These are phyloP conservation scores for Drosophila littoralis DNA, from an alignment of 1,140 invertebrate species.

Conservation along the genomic window DNA sequence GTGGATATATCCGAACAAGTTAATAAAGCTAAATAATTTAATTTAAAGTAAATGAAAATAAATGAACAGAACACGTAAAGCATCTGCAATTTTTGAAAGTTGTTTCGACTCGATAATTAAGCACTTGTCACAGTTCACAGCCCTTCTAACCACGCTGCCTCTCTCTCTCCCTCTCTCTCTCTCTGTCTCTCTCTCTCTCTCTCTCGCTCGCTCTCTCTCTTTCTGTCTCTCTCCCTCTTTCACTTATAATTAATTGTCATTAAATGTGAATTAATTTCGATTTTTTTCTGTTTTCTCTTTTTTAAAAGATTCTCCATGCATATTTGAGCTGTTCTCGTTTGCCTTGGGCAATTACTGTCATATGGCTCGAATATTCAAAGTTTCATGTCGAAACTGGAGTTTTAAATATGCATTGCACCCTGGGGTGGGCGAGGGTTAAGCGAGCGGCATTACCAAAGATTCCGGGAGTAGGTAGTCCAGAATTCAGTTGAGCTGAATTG, in stretches of 20 bases:
- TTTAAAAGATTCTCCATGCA: background rate
- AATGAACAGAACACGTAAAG: too few relatives aligned
- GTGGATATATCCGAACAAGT: too few relatives aligned
- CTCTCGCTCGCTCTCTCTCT: too few relatives aligned
- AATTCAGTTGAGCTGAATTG: conserved; percentile 38
- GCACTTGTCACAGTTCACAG: too few relatives aligned
- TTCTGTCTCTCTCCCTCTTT: too few relatives aligned
- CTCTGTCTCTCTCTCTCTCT: too few relatives aligned
- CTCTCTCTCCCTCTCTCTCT: too few relatives aligned
- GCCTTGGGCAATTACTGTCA: conserved; percentile 7
- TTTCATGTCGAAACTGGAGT: conserved; percentile 19
- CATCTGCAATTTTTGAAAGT: too few relatives aligned
- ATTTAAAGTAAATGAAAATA: too few relatives aligned
- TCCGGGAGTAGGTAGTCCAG: conserved; percentile 14
- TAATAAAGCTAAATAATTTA: too few relatives aligned
- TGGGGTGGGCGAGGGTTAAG: background rate
- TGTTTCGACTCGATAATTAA: too few relatives aligned
- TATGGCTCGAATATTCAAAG: conserved; percentile 5
- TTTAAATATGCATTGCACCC: conserved; percentile 37
- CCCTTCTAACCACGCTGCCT: too few relatives aligned
- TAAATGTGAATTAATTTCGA: background rate
- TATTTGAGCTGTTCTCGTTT: background rate
- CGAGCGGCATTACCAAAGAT: background rate
- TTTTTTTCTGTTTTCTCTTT: background rate
- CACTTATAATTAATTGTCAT: background rate